phyloP scores from a whole-genome alignment of 2,888 invertebrate species.

The Marronus borbonicus region DNA sequence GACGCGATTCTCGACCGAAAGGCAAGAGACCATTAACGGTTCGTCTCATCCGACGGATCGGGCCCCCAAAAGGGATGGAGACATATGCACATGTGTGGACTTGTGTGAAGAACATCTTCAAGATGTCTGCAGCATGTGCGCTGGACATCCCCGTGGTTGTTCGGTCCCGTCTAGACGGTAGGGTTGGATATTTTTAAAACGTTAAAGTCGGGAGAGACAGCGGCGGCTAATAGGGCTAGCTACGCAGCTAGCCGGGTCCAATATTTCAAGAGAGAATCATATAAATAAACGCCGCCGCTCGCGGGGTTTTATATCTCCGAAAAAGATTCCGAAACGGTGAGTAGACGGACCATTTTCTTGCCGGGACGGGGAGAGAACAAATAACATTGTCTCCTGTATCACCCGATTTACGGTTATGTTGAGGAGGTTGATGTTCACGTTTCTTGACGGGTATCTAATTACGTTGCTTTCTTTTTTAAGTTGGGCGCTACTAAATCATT shows the following conservation, averaged over 20 bases:
- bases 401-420: neutral
- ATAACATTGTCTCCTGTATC: constrained; percentile 13
- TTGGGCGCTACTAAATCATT: constrained; percentile 3
- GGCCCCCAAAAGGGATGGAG: constrained; percentile 58
- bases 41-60: constrained; percentile 19
- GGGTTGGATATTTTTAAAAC: constrained; percentile 65
- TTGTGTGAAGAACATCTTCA: constrained; percentile 68
- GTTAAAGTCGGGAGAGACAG: constrained; percentile 16
- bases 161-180: constrained; percentile 56
- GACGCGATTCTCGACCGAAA: constrained; percentile 54
- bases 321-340: constrained; percentile 28
- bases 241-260: constrained; percentile 17
- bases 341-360: neutral
- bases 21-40: constrained; percentile 50
- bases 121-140: constrained; percentile 60
- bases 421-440: neutral
- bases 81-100: constrained; percentile 65
- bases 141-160: constrained; percentile 54
- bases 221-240: constrained; percentile 33
- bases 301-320: constrained; percentile 31
- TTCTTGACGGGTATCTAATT: neutral
- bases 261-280: constrained; percentile 43
- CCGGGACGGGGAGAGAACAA: neutral
- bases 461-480: neutral
- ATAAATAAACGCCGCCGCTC: constrained; percentile 42